phyloP scores from a whole-genome alignment of 1,140 invertebrate species.

The Drosophila guanche region DNA sequence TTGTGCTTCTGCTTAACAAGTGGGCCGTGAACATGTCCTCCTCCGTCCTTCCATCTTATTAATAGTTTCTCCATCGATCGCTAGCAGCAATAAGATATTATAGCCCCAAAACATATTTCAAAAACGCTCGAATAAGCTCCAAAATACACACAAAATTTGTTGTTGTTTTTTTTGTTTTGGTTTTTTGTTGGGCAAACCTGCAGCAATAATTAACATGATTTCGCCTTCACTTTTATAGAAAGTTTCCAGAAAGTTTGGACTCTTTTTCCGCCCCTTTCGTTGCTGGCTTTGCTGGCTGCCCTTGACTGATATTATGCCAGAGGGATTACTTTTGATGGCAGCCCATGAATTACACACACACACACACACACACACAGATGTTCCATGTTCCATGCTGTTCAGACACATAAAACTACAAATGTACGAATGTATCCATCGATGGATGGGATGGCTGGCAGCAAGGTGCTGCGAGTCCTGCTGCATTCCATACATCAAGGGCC shows the following conservation, averaged over 20 bases:
- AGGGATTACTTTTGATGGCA: slow-evolving; percentile 60
- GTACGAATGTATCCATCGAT: slow-evolving; percentile 27
- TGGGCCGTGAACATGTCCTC: slow-evolving; percentile 53
- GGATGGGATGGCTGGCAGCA: neutral
- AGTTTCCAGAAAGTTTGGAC: slow-evolving; percentile 26
- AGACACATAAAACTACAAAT: slow-evolving; percentile 41
- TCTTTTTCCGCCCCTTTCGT: slow-evolving; percentile 9
- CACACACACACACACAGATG: slow-evolving; percentile 5
- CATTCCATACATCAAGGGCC: slow-evolving; percentile 33
- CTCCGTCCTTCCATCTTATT: slow-evolving; percentile 35
- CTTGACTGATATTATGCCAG: slow-evolving; percentile 57
- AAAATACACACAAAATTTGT: slow-evolving; percentile 39
- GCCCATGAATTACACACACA: slow-evolving; percentile 51
- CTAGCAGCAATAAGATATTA: slow-evolving; percentile 22
- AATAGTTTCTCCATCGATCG: slow-evolving; percentile 52
- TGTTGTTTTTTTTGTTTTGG: neutral
- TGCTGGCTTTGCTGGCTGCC: slow-evolving; percentile 49
- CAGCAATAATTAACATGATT: slow-evolving; percentile 40
- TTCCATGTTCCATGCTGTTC: slow-evolving; percentile 9
- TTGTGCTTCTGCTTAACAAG: slow-evolving; percentile 36
- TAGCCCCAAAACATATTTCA: slow-evolving; percentile 11
- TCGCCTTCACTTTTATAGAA: slow-evolving; percentile 2
- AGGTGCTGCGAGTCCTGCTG: slow-evolving; percentile 14
- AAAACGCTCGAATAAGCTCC: slow-evolving; percentile 27
- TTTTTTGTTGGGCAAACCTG: slow-evolving; percentile 12